These are phyloP conservation scores for Carlito syrichta DNA, from an alignment of 2,113 vertebrate species.

Conservation along the genomic window DNA sequence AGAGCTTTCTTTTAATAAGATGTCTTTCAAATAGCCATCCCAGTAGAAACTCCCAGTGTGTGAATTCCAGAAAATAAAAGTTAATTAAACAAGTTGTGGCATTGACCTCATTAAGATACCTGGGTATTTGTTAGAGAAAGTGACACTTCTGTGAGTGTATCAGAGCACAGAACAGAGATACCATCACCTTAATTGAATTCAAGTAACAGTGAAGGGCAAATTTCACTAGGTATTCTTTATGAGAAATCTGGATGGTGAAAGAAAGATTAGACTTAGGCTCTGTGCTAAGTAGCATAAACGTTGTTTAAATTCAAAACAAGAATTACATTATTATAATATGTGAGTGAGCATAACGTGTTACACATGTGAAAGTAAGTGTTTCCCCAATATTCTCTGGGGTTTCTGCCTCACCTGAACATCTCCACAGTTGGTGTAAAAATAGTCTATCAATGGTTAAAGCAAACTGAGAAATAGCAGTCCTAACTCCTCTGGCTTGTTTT, in stretches of 20 bases:
- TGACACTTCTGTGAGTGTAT: background rate
- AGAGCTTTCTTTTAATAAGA: background rate
- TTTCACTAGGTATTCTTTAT: background rate
- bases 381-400: slow-evolving; percentile 36
- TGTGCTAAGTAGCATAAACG: background rate
- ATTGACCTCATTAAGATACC: slow-evolving; percentile 10
- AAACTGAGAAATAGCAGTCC: slow-evolving; percentile 54
- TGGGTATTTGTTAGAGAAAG: background rate
- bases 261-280: background rate
- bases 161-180: background rate
- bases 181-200: slow-evolving; percentile 23
- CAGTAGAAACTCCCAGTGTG: background rate
- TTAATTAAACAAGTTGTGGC: background rate
- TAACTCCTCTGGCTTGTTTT: slow-evolving; percentile 50
- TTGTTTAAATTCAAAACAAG: slow-evolving; percentile 25
- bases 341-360: slow-evolving; percentile 21
- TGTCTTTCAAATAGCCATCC: too few relatives aligned
- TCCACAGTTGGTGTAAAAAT: slow-evolving; percentile 37
- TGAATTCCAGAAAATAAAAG: slow-evolving; percentile 24
- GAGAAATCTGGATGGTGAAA: background rate
- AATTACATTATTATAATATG: slow-evolving; percentile 24
- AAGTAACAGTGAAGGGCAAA: background rate
- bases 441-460: slow-evolving; percentile 33
- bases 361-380: background rate
- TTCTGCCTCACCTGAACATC: slow-evolving; percentile 53